Conservation (phyloP, 2,888 invertebrate species). For the Pristionchus fissidentatus region DNA sequence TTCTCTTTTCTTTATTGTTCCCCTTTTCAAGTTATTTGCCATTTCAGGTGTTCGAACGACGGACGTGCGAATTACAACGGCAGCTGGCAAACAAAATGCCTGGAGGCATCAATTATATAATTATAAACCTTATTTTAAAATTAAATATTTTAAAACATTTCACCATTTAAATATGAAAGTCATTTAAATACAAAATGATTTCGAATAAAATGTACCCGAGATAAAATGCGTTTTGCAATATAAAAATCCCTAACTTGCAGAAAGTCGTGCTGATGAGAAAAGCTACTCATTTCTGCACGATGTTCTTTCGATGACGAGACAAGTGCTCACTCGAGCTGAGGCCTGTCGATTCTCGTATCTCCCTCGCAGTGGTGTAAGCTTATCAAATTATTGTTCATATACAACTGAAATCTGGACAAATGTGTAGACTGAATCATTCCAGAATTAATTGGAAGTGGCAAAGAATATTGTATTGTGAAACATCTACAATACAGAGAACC, state of each 20-base stretch:
- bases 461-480: no score
- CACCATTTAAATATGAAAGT: no score
- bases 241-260: not conserved
- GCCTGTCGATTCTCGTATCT: not conserved
- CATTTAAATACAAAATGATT: not conserved
- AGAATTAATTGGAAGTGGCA: no score
- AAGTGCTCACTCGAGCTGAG: not conserved
- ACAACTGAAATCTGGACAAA: no score
- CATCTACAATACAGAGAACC: no score
- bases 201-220: not conserved
- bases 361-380: not conserved
- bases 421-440: not conserved
- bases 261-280: not conserved
- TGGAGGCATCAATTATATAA: no score
- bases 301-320: constrained; percentile 1
- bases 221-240: not conserved
- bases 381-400: not conserved
- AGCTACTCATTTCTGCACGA: not conserved
- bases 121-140: no score
- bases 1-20: no score
- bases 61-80: no score
- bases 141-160: no score
- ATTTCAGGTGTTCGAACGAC: not conserved
- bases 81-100: no score
- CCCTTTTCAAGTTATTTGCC: no score